Conservation (phyloP, 2,888 invertebrate species). For the Morinoia aosen region DNA sequence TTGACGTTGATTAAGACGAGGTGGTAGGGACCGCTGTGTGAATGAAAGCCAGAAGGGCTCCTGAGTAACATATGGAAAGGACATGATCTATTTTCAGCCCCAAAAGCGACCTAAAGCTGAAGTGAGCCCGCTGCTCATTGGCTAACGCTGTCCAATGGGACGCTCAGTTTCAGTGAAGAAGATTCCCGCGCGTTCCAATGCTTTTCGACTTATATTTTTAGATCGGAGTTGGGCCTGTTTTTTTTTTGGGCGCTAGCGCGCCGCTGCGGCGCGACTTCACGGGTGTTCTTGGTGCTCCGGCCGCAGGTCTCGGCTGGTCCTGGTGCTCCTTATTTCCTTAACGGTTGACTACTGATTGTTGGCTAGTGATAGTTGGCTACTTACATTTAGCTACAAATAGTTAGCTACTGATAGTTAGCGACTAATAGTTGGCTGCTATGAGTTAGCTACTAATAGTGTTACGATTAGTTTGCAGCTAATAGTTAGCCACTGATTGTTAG, state of each 20-base stretch:
- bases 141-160: slow-evolving; percentile 33
- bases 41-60: slow-evolving; percentile 25
- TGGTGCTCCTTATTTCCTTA: background rate
- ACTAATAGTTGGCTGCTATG: no score
- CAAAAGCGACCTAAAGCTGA: slow-evolving; percentile 39
- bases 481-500: no score
- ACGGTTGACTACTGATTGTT: background rate
- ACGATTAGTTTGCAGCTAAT: no score
- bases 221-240: background rate
- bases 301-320: background rate
- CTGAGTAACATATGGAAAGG: slow-evolving; percentile 47
- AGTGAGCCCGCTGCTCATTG: background rate
- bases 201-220: slow-evolving; percentile 42
- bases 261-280: background rate
- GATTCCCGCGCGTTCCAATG: slow-evolving; percentile 51
- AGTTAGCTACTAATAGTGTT: no score
- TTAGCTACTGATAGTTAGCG: background rate
- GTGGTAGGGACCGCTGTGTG: background rate
- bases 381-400: background rate
- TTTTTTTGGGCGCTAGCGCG: background rate
- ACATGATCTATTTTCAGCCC: slow-evolving; percentile 39
- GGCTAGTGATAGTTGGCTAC: no score
- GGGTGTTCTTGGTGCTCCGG: background rate
- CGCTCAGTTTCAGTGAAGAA: slow-evolving; percentile 8
- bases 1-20: slow-evolving; percentile 12